phyloP scores from a whole-genome alignment of 2,797 vertebrate species.

The Melanotaenia trifasciata region DNA sequence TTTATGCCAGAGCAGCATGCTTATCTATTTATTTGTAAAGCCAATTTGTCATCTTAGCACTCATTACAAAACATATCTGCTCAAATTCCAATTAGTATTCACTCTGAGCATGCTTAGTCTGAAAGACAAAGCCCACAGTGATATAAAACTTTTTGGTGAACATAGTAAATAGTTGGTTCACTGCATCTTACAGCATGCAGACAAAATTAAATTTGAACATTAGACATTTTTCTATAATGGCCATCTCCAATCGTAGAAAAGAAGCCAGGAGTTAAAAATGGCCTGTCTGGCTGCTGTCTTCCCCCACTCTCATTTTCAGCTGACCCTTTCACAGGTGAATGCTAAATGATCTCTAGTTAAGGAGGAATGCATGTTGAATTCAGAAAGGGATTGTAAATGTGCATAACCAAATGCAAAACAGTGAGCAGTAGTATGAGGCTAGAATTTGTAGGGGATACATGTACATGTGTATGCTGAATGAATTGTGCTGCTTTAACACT shows the following conservation, averaged over 20 bases:
- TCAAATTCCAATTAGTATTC: too few relatives aligned
- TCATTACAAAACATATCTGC: too few relatives aligned
- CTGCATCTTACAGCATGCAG: conserved; percentile 35
- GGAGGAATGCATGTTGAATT: not conserved
- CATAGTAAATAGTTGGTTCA: conserved; percentile 33
- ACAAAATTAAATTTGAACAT: conserved; percentile 31
- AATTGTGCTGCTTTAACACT: not conserved
- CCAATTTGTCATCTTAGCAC: too few relatives aligned
- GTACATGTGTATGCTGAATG: not conserved
- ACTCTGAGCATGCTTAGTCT: not conserved
- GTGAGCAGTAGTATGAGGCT: not conserved
- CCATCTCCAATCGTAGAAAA: conserved; percentile 9
- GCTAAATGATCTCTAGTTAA: conserved; percentile 9
- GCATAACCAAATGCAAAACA: not conserved
- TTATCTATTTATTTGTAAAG: not conserved
- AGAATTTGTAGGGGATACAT: not conserved
- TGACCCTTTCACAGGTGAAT: conserved; percentile 14
- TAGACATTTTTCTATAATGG: conserved; percentile 34
- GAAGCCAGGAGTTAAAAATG: conserved; percentile 7
- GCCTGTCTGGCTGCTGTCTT: conserved; percentile 14
- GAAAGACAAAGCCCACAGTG: not conserved
- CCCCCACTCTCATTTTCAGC: not conserved
- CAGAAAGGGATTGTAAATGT: not conserved
- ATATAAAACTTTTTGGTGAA: not conserved
- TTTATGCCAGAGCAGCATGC: not conserved